These are phyloP conservation scores for Procambarus virginalis DNA, from an alignment of 1,140 invertebrate species.

Conservation along the genomic window DNA sequence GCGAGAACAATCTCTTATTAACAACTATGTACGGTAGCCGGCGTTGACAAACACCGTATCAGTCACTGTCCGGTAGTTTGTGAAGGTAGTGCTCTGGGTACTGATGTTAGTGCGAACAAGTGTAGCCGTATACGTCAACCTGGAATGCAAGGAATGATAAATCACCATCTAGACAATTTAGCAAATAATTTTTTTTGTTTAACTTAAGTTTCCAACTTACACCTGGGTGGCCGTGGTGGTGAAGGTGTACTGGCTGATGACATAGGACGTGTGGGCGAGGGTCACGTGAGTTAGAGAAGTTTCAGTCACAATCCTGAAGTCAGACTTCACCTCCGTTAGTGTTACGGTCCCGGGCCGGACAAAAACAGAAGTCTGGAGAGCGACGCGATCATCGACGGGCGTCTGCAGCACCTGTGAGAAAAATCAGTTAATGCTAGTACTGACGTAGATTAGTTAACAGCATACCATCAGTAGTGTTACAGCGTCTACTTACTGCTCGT, in stretches of 20 bases:
- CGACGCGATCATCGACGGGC: slow-evolving; percentile 6
- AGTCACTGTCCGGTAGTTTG: neutral
- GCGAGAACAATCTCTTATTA: too few species aligned
- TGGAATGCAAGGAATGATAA: neutral
- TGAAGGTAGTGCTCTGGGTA: neutral
- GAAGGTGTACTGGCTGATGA: slow-evolving; percentile 26
- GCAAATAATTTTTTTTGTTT: too few species aligned
- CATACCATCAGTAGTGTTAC: too few species aligned
- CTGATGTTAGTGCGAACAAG: neutral
- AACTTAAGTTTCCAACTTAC: neutral
- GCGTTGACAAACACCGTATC: neutral
- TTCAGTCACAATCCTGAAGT: slow-evolving; percentile 10
- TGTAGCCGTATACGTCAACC: neutral
- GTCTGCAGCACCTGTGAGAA: too few species aligned
- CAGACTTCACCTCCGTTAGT: neutral
- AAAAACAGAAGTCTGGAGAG: neutral
- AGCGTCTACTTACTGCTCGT: too few species aligned
- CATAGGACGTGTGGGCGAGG: slow-evolving; percentile 31
- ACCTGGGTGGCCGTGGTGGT: slow-evolving; percentile 32
- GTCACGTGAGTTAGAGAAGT: slow-evolving; percentile 15
- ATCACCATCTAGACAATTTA: neutral
- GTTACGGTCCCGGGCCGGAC: neutral
- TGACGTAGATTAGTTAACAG: too few species aligned
- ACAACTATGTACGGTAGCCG: too few species aligned
- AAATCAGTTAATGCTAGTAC: too few species aligned